Percentiles rank a stretch among this genome's conserved stretches.
Conservation (phyloP, 2,888 invertebrate species). For the Aphodius granarius region DNA sequence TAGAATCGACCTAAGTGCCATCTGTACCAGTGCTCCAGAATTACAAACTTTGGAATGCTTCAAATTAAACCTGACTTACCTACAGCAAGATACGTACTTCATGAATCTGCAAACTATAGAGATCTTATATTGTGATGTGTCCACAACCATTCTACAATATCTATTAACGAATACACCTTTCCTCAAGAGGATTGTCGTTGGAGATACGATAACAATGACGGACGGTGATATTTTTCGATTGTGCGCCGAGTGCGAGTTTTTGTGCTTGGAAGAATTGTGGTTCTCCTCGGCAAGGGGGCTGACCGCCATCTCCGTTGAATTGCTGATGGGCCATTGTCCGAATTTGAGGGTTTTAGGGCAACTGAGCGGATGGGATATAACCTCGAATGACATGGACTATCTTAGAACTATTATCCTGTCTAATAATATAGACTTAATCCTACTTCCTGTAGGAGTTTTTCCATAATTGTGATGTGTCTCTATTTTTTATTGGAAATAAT, state of each 20-base stretch:
- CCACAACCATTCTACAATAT: constrained; percentile 60
- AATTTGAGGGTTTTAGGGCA: constrained; percentile 65
- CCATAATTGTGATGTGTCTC: constrained; percentile 38
- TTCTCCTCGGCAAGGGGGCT: constrained; percentile 68
- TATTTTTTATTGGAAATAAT: neutral
- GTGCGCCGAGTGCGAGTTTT: constrained; percentile 66
- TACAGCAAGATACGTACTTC: constrained; percentile 60
- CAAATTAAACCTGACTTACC: constrained; percentile 64
- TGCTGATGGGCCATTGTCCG: constrained; percentile 69
- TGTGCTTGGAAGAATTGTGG: constrained; percentile 67
- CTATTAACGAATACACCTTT: constrained; percentile 64
- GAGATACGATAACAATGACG: constrained; percentile 66
- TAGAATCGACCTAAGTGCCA: constrained; percentile 43
- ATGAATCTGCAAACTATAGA: constrained; percentile 65
- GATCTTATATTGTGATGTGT: constrained; percentile 66
- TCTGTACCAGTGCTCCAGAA: constrained; percentile 52
- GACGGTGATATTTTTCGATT: constrained; percentile 71
- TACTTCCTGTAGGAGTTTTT: constrained; percentile 60
- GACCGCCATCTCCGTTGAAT: constrained; percentile 64
- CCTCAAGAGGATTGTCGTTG: constrained; percentile 64
- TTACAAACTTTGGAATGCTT: constrained; percentile 67
- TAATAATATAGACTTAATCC: constrained; percentile 66
- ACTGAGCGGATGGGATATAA: constrained; percentile 68
- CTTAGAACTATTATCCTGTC: constrained; percentile 66
- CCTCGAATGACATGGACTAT: constrained; percentile 67